These are phyloP conservation scores for Bubalus kerabau DNA, from an alignment of 2,113 vertebrate genomes.

Conservation along the genomic window DNA sequence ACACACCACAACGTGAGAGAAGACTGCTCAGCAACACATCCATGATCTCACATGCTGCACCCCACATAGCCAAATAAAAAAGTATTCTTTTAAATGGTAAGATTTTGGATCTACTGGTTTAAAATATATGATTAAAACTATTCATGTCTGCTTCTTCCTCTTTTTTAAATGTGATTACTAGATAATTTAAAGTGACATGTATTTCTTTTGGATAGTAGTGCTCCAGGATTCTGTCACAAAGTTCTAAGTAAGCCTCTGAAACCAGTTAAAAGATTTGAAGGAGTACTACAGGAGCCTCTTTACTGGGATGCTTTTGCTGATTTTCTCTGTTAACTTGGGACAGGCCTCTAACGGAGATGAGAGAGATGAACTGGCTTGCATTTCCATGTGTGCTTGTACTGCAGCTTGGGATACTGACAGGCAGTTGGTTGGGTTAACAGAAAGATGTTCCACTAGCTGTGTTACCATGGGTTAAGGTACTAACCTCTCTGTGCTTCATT, in stretches of 20 bases:
- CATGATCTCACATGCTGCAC: not conserved
- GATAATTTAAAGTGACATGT: not conserved
- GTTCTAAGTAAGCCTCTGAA: not conserved
- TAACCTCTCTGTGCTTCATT: not conserved
- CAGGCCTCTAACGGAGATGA: not conserved
- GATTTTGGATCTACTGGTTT: not conserved
- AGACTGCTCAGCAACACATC: not conserved
- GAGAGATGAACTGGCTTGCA: not conserved
- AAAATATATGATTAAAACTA: not conserved
- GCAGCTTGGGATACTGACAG: not conserved
- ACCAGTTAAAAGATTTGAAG: not conserved
- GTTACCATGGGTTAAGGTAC: not conserved
- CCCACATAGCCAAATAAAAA: not conserved
- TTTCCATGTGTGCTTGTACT: not conserved
- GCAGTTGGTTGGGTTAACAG: not conserved
- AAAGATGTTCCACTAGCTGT: not conserved
- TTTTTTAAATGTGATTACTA: not conserved
- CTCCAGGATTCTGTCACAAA: not conserved
- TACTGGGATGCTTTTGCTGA: not conserved
- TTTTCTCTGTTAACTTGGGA: not conserved
- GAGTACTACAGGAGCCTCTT: not conserved
- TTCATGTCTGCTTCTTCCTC: not conserved
- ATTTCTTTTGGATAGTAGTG: not conserved
- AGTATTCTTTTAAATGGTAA: not conserved
- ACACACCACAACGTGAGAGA: not conserved